These are phyloP conservation scores for Sarcophaga rosellei DNA, from an alignment of 2,888 invertebrate species.

Conservation along the genomic window DNA sequence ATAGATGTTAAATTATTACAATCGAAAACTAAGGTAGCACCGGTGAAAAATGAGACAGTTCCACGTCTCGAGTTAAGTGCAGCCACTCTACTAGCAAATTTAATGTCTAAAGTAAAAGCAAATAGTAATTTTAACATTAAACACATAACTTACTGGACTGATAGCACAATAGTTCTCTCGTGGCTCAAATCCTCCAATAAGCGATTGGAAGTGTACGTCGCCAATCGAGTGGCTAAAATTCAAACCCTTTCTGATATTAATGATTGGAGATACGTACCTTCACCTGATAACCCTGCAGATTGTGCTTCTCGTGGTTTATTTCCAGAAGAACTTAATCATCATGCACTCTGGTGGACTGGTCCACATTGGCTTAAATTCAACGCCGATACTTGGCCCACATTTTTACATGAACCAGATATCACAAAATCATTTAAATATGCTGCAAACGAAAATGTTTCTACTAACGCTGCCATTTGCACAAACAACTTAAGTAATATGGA, in stretches of 20 bases:
- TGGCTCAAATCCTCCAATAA: slow-evolving; percentile 30
- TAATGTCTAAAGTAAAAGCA: slow-evolving; percentile 23
- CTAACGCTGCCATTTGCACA: background rate
- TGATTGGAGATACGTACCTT: slow-evolving; percentile 27
- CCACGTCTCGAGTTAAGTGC: slow-evolving; percentile 31
- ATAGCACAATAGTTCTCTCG: slow-evolving; percentile 43
- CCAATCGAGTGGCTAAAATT: slow-evolving; percentile 31
- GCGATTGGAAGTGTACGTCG: slow-evolving; percentile 12
- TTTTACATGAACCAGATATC: background rate
- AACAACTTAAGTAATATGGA: background rate
- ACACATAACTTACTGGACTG: slow-evolving; percentile 35
- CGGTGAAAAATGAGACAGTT: slow-evolving; percentile 19
- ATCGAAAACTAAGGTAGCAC: slow-evolving; percentile 46
- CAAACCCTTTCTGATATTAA: slow-evolving; percentile 8
- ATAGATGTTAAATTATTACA: slow-evolving; percentile 16
- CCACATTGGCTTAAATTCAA: no score
- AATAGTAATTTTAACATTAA: slow-evolving; percentile 24
- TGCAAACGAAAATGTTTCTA: no score
- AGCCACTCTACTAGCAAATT: slow-evolving; percentile 20
- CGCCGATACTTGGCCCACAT: background rate
- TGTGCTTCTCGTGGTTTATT: no score
- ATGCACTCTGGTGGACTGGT: no score
- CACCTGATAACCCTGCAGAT: slow-evolving; percentile 28
- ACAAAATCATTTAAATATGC: no score
- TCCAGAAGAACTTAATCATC: no score